These are phyloP conservation scores for Sinella curviseta DNA, from an alignment of 1,140 invertebrate species.

Conservation along the genomic window DNA sequence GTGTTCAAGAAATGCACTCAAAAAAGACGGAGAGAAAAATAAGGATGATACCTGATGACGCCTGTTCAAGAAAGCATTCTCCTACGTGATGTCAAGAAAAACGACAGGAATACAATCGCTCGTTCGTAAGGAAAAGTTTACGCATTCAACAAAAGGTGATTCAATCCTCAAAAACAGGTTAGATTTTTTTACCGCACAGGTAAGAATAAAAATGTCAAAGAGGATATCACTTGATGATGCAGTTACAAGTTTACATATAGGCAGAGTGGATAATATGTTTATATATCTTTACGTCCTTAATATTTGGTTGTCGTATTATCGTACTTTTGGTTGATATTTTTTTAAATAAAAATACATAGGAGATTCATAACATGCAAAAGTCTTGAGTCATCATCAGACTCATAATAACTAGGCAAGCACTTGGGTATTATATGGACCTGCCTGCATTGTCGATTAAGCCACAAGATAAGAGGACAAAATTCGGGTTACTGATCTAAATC, in stretches of 20 bases:
- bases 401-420: too few relatives aligned
- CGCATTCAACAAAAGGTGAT: neutral
- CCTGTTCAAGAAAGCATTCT: neutral
- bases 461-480: too few relatives aligned
- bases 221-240: neutral
- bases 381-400: too few relatives aligned
- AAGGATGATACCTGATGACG: conserved; percentile 17
- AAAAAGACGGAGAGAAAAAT: neutral
- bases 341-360: too few relatives aligned
- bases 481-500: too few relatives aligned
- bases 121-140: neutral
- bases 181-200: neutral
- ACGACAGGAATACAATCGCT: neutral
- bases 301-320: too few relatives aligned
- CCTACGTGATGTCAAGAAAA: neutral
- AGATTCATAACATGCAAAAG: too few relatives aligned
- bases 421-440: too few relatives aligned
- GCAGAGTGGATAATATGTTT: too few relatives aligned
- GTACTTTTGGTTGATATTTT: too few relatives aligned
- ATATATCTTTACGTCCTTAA: too few relatives aligned
- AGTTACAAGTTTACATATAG: neutral
- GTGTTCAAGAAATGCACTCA: neutral
- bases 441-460: too few relatives aligned
- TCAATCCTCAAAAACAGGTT: neutral
- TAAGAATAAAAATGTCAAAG: conserved; percentile 21